Conservation (phyloP, 2,888 invertebrate species). For the Euzetes globulus region DNA sequence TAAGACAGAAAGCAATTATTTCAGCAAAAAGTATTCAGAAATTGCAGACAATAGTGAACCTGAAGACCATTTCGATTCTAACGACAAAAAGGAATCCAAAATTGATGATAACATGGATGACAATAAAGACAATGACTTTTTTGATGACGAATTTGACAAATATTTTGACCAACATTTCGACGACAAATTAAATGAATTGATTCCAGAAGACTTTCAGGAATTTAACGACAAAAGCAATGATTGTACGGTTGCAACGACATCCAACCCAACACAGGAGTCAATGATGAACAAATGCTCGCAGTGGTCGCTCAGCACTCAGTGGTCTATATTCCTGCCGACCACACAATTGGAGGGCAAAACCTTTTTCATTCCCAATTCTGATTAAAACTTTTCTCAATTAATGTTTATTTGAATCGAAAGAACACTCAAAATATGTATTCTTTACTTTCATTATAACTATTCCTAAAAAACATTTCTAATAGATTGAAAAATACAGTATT, state of each 20-base stretch:
- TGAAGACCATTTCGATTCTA: not conserved
- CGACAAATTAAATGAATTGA: not conserved
- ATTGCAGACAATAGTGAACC: not conserved
- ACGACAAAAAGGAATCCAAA: not conserved
- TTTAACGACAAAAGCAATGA: not conserved
- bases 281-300: too few relatives aligned
- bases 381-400: not conserved
- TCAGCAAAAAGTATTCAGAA: not conserved
- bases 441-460: too few relatives aligned
- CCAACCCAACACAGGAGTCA: not conserved
- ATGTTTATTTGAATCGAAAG: not conserved
- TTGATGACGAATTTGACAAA: not conserved
- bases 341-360: not conserved
- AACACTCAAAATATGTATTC: too few relatives aligned
- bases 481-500: too few relatives aligned
- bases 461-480: not conserved
- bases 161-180: not conserved
- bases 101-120: not conserved
- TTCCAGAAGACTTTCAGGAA: not conserved
- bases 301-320: not conserved
- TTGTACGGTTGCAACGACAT: not conserved
- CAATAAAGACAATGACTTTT: not conserved
- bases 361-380: not conserved
- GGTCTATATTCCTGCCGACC: constrained; percentile 2
- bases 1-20: not conserved